Base-by-base conservation (phyloP, 2,888 invertebrate species). In the Eilema sororculum region DNA sequence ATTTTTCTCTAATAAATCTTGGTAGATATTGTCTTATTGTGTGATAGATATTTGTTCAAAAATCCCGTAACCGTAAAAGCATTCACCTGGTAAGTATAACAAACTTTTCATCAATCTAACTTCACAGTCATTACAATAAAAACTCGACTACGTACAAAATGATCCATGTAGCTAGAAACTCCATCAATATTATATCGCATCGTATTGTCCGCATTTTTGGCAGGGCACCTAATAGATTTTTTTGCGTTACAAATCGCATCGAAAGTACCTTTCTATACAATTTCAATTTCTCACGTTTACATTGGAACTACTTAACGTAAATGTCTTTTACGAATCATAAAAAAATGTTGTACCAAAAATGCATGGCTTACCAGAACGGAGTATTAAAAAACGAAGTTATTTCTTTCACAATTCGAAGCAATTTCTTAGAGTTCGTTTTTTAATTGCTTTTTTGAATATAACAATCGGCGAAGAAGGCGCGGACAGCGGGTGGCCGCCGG, bases 371-470 rank as follows among this genome's bases (percentile, higher is more conserved):
- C 83, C 85, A 83, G 84, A 87, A 87, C 83, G 75, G 59, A 72
- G 79, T 80, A 80, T 85, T 81, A 84, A 80, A 86, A 81, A 75
- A 83, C 52, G 78, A 78, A 86, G 78, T 81, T 82, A 84, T 86
- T 87, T 86, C 82, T 87, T 87, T 87, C 80, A 89, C 86, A 89
- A 87, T 89, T 84, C 85, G 78, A 89, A 87, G 89, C 89, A 89
- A 90, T 90, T 90, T 90, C 89, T 89, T 89, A 86, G 84, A 90
- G 90, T 87, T 87, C 87, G 83, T 85, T 93, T 87, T 93, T 93
- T 93, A 93, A 94, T 94, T 93, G 91, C 90, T 93, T 94, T 93
- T 93, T 93, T 91, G 89, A 90, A 89, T 88, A 83, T 88, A 91
- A 94, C 94, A 95, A 93, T 94, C 91, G 89, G 87, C 88, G 87